Conservation (phyloP, 2,113 vertebrate species). For the Paramisgurnus dabryanus region DNA sequence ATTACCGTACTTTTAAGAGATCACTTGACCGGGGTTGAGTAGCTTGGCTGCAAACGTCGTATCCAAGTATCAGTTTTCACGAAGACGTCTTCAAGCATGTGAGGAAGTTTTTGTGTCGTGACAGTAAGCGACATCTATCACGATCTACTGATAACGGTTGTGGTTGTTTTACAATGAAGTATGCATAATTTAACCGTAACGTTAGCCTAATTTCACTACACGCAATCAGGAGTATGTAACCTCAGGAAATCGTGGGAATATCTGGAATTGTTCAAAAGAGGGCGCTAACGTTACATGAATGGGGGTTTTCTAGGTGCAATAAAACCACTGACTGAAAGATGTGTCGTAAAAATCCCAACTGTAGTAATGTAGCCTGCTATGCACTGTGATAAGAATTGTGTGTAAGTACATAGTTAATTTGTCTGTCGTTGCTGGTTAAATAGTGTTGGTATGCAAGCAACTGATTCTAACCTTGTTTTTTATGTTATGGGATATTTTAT, state of each 20-base stretch:
- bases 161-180: neutral
- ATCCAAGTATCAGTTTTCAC: constrained; percentile 54
- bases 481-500: no score
- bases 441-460: no score
- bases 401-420: no score
- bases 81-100: constrained; percentile 36
- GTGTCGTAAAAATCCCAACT: no score
- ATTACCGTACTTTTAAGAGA: constrained; percentile 47
- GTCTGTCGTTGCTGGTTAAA: no score
- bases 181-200: constrained; percentile 27
- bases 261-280: neutral
- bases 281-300: neutral
- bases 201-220: neutral
- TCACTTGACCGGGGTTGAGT: constrained; percentile 38
- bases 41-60: constrained; percentile 15
- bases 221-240: neutral
- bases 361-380: no score
- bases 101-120: constrained; percentile 51
- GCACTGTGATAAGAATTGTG: no score
- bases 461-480: no score
- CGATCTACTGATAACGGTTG: neutral
- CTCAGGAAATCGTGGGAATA: neutral
- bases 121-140: constrained; percentile 38
- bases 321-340: no score
- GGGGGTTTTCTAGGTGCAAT: no score